phyloP scores from a whole-genome alignment of 2,888 invertebrate species.

The Hydropsyche betteni region DNA sequence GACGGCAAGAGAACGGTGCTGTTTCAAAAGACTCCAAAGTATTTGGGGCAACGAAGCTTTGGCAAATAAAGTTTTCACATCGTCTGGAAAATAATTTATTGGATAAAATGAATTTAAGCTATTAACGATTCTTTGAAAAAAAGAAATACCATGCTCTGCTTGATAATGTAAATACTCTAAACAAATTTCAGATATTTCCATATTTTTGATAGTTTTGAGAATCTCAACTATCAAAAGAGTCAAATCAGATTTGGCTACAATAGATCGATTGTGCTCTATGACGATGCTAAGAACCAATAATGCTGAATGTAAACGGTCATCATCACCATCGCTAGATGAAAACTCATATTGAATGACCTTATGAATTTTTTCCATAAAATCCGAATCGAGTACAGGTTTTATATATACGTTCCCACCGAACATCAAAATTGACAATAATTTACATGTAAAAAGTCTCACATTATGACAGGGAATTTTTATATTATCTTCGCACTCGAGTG shows the following conservation, averaged over 20 bases:
- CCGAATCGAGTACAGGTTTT: conserved; percentile 67
- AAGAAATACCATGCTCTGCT: conserved; percentile 73
- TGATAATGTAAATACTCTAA: conserved; percentile 80
- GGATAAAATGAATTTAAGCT: conserved; percentile 30
- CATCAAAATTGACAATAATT: conserved; percentile 81
- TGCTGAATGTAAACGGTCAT: conserved; percentile 66
- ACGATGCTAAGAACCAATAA: conserved; percentile 70
- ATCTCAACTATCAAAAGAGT: conserved; percentile 71
- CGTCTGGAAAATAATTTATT: conserved; percentile 66
- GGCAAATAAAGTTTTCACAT: conserved; percentile 79
- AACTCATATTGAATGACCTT: conserved; percentile 64
- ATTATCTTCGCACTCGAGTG: conserved; percentile 33
- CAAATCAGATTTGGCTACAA: conserved; percentile 66
- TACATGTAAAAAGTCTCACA: conserved; percentile 74
- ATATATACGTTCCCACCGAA: conserved; percentile 76
- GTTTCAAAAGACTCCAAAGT: conserved; percentile 77
- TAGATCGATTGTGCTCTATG: conserved; percentile 70
- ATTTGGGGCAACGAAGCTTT: conserved; percentile 79
- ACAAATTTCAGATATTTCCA: conserved; percentile 79
- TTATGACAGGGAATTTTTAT: conserved; percentile 53
- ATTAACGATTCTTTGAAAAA: background rate
- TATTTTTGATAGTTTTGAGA: conserved; percentile 70
- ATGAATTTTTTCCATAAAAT: conserved; percentile 65
- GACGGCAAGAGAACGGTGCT: conserved; percentile 69
- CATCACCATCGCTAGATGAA: conserved; percentile 62